These are phyloP conservation scores for Slavum lentiscoides DNA, from an alignment of 2,888 invertebrate genomes.

Conservation along the genomic window DNA sequence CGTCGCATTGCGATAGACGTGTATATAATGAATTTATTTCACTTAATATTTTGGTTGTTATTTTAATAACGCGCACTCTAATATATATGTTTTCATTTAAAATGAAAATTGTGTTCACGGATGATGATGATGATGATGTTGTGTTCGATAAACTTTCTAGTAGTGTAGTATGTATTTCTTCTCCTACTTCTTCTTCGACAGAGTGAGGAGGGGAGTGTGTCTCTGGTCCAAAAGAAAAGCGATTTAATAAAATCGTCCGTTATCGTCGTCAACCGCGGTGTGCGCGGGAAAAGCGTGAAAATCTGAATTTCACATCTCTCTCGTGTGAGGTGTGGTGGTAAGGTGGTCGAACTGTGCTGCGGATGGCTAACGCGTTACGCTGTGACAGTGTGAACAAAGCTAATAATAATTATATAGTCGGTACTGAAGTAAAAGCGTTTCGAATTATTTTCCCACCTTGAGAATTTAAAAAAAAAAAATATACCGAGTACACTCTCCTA, in stretches of 20 bases:
- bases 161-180: neutral
- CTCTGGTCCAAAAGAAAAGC: slow-evolving; percentile 3
- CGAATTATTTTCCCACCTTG: neutral
- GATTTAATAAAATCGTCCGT: neutral
- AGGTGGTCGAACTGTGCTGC: neutral
- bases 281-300: slow-evolving; percentile 45
- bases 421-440: slow-evolving; percentile 43
- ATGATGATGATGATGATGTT: neutral
- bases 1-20: too few relatives aligned
- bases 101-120: neutral
- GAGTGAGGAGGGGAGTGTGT: neutral
- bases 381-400: slow-evolving; percentile 21
- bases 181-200: neutral
- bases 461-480: neutral
- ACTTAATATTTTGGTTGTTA: neutral
- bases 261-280: neutral
- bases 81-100: neutral
- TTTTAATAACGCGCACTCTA: too few relatives aligned
- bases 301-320: slow-evolving; percentile 37
- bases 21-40: too few relatives aligned
- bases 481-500: neutral
- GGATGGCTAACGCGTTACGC: neutral
- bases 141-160: slow-evolving; percentile 11
- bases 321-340: too few relatives aligned
- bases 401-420: neutral